These are phyloP conservation scores for Sus scrofa DNA, from an alignment of 2,113 vertebrate species.

Conservation along the genomic window T2T-Sscrofa CM000824.6:202312501-202313000, in stretches of 20 bases:
- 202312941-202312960: neutral
- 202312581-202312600: neutral
- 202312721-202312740: too few relatives aligned
- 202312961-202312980: neutral
- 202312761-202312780: too few relatives aligned
- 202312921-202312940: slow-evolving; percentile 16
- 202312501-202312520: neutral
- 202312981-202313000: neutral
- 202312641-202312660: neutral
- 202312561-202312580: neutral
- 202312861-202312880: neutral
- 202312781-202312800: too few relatives aligned
- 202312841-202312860: neutral
- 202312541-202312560: neutral
- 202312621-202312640: neutral
- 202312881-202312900: neutral
- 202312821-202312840: too few relatives aligned
- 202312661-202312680: neutral
- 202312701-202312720: neutral
- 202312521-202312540: neutral
- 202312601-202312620: neutral
- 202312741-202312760: neutral
- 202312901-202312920: slow-evolving; percentile 13
- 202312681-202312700: neutral
- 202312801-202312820: too few relatives aligned